phyloP scores from a whole-genome alignment of 1,140 invertebrate species.

The Anthonomus grandis region DNA sequence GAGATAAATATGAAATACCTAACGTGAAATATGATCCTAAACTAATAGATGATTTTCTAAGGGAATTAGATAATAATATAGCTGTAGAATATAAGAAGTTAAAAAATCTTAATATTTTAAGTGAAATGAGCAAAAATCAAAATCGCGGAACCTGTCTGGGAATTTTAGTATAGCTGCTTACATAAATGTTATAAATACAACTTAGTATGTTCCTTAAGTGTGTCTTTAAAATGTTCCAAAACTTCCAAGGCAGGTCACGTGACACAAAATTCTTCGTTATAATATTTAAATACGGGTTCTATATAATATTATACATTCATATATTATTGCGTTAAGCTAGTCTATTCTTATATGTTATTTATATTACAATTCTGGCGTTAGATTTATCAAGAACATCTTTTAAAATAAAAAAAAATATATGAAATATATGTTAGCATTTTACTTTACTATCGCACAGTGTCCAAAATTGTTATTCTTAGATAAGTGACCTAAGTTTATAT shows the following conservation, averaged over 20 bases:
- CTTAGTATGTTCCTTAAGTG: conserved; percentile 27
- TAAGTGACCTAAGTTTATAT: conserved; percentile 30
- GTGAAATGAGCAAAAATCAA: conserved; percentile 49
- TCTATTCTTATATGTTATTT: conserved; percentile 44
- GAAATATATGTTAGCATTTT: conserved; percentile 29
- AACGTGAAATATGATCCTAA: neutral
- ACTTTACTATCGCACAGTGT: conserved; percentile 33
- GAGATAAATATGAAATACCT: too few species aligned
- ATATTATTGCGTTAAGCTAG: conserved; percentile 40
- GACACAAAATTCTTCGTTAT: conserved; percentile 41
- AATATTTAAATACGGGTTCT: conserved; percentile 45
- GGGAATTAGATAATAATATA: conserved; percentile 8
- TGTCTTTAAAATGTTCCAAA: conserved; percentile 47
- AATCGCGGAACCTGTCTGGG: conserved; percentile 39
- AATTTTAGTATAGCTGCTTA: conserved; percentile 39
- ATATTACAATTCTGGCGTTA: conserved; percentile 33
- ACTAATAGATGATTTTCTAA: conserved; percentile 16
- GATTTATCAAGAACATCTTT: conserved; percentile 23
- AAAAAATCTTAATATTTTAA: conserved; percentile 21
- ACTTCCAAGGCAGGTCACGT: conserved; percentile 40
- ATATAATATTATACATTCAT: too few species aligned
- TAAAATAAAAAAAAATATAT: conserved; percentile 29
- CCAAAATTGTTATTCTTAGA: conserved; percentile 34
- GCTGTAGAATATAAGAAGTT: conserved; percentile 18
- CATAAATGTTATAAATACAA: conserved; percentile 36